Evolutionary conservation across 37 sponge, comb jelly and placozoan species (phyloP).

Genomic region (Axinella damicornis): DNA sequence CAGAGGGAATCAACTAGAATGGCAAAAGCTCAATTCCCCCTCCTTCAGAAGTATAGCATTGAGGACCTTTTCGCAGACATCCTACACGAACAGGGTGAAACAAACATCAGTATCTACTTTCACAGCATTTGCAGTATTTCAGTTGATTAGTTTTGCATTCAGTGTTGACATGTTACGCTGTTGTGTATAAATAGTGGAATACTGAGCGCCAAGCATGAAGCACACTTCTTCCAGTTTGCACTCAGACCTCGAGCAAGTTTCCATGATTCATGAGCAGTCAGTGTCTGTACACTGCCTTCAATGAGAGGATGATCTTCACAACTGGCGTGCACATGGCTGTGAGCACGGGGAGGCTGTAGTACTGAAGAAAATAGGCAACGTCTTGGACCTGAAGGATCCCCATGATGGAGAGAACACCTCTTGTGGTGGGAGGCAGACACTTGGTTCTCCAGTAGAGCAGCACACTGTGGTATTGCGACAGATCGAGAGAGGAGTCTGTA

Average conservation of each 20-base stretch:
- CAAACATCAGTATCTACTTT: no score
- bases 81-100: no score
- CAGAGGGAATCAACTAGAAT: background rate
- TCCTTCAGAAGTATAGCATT: background rate
- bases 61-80: background rate
- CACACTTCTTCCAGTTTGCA: no score
- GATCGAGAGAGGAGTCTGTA: background rate
- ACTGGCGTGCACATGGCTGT: constrained; percentile 41
- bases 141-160: no score
- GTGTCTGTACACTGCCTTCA: constrained; percentile 19
- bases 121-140: no score
- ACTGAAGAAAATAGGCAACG: constrained; percentile 38
- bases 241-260: no score
- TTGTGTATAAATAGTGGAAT: background rate
- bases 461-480: constrained; percentile 10
- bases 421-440: constrained; percentile 31
- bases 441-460: constrained; percentile 36
- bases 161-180: background rate
- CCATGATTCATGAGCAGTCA: background rate
- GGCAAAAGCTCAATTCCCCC: background rate
- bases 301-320: constrained; percentile 30
- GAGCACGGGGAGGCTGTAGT: constrained; percentile 44
- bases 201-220: no score
- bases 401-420: constrained; percentile 31
- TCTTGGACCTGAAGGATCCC: constrained; percentile 28